These are phyloP conservation scores for Hemichromis elongatus DNA, from an alignment of 2,113 vertebrate species.

Conservation along the genomic window DNA sequence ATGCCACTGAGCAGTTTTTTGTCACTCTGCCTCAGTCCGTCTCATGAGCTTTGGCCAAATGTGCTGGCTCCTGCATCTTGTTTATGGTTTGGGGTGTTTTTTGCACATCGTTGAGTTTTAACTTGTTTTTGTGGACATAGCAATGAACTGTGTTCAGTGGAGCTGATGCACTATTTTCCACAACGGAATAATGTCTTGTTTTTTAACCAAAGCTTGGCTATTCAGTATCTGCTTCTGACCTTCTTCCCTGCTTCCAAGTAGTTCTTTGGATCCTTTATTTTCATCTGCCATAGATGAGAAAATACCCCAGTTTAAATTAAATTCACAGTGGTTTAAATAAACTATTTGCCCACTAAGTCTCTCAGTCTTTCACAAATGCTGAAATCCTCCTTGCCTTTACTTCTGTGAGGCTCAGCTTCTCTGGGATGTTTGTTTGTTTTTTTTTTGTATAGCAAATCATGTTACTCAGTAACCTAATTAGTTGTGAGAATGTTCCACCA, in stretches of 20 bases:
- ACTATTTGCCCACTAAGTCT: neutral
- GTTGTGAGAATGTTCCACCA: neutral
- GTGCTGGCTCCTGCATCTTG: neutral
- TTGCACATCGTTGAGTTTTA: neutral
- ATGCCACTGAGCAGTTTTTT: neutral
- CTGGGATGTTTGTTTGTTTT: neutral
- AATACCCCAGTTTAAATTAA: neutral
- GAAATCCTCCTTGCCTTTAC: neutral
- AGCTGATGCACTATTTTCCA: neutral
- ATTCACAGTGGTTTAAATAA: neutral
- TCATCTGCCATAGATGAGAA: neutral
- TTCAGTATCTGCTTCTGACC: neutral
- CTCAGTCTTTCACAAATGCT: neutral
- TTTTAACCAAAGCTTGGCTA: neutral
- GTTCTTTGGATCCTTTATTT: neutral
- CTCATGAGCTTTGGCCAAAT: neutral
- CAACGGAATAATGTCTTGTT: neutral
- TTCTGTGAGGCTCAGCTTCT: neutral
- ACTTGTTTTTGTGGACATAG: neutral
- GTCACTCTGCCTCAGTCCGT: neutral
- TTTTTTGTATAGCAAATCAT: neutral
- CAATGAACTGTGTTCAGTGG: neutral
- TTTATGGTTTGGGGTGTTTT: rapidly evolving
- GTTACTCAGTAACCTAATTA: neutral
- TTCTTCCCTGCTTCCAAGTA: neutral